These are phyloP conservation scores for Lanistes nyassanus DNA, from an alignment of 1,140 invertebrate genomes.

Conservation along the genomic window DNA sequence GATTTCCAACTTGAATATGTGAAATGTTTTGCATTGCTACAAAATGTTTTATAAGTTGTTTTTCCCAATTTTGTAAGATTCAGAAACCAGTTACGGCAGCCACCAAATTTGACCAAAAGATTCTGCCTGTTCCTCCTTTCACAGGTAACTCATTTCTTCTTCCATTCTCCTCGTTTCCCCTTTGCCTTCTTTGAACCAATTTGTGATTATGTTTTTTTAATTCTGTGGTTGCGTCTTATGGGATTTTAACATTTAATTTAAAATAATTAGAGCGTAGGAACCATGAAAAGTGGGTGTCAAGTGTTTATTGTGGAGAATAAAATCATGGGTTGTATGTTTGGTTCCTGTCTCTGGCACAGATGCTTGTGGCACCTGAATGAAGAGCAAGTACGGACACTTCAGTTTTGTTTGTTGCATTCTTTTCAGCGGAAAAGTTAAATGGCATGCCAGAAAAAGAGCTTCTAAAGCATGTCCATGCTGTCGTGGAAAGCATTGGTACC, in stretches of 20 bases:
- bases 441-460: conserved; percentile 59
- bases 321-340: not conserved
- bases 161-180: not conserved
- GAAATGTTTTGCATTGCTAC: not conserved
- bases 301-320: too few species aligned
- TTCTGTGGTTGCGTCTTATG: too few species aligned
- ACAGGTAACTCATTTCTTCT: conserved; percentile 41
- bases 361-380: not conserved
- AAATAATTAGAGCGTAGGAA: too few species aligned
- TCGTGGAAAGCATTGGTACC: conserved; percentile 51
- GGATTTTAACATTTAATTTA: too few species aligned
- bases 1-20: too few species aligned
- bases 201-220: not conserved
- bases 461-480: conserved; percentile 53
- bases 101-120: conserved; percentile 63
- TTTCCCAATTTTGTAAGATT: conserved; percentile 47
- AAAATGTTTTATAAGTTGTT: not conserved
- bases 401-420: conserved; percentile 27
- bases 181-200: not conserved
- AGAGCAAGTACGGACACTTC: not conserved
- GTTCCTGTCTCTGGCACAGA: not conserved
- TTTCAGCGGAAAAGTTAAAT: conserved; percentile 57
- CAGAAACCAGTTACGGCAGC: conserved; percentile 51
- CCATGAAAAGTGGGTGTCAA: too few species aligned
- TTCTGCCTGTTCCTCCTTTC: conserved; percentile 59